Evolutionary conservation across 2,888 invertebrate genomes (phyloP).

Genomic region (Drosophila pseudotakahashii): DNA sequence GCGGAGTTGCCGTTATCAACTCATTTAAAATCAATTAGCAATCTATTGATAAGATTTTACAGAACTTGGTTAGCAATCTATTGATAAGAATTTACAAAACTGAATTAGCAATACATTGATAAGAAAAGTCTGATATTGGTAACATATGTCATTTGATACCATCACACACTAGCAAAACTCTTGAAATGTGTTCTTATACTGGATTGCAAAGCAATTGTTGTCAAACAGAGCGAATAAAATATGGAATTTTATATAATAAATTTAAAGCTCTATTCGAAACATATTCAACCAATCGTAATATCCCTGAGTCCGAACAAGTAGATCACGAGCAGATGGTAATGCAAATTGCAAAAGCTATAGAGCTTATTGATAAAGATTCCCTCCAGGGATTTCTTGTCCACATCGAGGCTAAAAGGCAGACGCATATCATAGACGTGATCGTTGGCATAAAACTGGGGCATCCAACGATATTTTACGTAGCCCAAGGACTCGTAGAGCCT

Average conservation of each 20-base stretch:
- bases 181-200: neutral
- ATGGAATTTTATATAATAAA: neutral
- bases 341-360: neutral
- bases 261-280: neutral
- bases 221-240: neutral
- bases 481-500: no score
- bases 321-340: no score
- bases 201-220: neutral
- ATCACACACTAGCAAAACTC: no score
- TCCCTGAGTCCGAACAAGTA: neutral
- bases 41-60: constrained; percentile 30
- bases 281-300: no score
- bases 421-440: constrained; percentile 63
- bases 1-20: constrained; percentile 13
- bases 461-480: constrained; percentile 31
- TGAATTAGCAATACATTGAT: constrained; percentile 12
- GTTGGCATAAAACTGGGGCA: constrained; percentile 31
- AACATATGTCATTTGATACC: no score
- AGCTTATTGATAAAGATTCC: neutral
- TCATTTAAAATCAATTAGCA: constrained; percentile 58
- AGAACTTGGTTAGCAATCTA: neutral
- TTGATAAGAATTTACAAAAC: constrained; percentile 3
- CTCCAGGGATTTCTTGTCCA: constrained; percentile 12
- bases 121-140: neutral
- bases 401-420: constrained; percentile 45